Base-by-base conservation (phyloP, 2,888 invertebrate species). In the Drosophila rubida region DNA sequence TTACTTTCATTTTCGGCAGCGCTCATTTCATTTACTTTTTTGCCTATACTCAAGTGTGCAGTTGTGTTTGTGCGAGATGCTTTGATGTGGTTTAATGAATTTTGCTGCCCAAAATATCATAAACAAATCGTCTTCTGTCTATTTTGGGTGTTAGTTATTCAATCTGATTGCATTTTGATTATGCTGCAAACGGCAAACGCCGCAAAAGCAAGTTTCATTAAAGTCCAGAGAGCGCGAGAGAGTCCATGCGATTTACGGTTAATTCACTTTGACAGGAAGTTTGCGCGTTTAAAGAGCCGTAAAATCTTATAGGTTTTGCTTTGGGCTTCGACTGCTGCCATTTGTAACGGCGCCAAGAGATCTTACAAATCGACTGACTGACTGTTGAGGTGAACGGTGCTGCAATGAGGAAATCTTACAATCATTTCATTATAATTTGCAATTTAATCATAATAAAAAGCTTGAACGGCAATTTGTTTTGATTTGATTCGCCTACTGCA, bases 1-100 rank as follows among this genome's bases (percentile, higher is more conserved):
- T 88, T 80, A 88, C 85, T 85, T 85, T 85, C 85, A 87, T 85
- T 85, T 85, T 86, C 73, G 82, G 39, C 71, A 68, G 59, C 45
- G 67, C 54, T 70, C 71, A 63, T 68, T 74, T 68, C 48, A 46
- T 70, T 66, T 69, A 55, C 23, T 69, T 61, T 51, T 39, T 23
- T 35, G 35, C 42, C 23, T 23, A 22, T 42, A 6, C 22, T n/a
- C 27, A 9, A 8, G 14, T 48, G 25, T 64, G 39, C 53, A 23
- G 54, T 13, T 35, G 35, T n/a, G 19, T 2, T 8, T n/a, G 25
- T 48, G 32, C 61, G 42, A 53, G 27, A 53, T 45, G 44, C 2
- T 25, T 7, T 5, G 51, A 39, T 64, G 65, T 57, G 63, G 59
- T 41, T 75, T 65, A 61, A 70, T 70, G 53, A 65, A 57, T 54